Base-by-base conservation (phyloP, 2,113 vertebrate genomes). In the Varanus salvator region DNA sequence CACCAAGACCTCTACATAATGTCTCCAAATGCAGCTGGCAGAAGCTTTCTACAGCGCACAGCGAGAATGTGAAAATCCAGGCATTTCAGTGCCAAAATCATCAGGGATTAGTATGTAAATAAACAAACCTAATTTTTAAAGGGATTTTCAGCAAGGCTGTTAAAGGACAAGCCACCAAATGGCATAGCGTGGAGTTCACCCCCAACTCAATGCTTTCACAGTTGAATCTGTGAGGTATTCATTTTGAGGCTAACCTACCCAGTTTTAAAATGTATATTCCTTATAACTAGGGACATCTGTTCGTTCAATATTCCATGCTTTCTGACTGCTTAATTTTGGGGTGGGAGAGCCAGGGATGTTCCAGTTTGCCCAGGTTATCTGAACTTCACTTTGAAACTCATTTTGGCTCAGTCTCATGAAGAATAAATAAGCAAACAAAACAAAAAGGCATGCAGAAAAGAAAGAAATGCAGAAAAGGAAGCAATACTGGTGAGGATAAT, bases 1-100 rank as follows among this genome's bases (percentile, higher is more conserved):
- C 88, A 29, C 80, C 3, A 90, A 25, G 75, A 93, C 69, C 80
- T 89, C 92, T 54, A 54, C 15, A 54, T 88, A 57, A 89, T 6
- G 19, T 81, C 34, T 60, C 21, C 89, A 38, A 78, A 54, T 44
- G 83, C 6, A 91, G 77, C 52, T 86, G 1, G 3, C 90, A 2
- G 8, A 64, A 1, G 84, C 80, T 91, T 91, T 85, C 72, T 85
- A 83, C 78, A n/a, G 84, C 3, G 4, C 38, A 14, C 3, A 69
- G 25, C 0, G 17, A 2, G 31, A 34, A 34, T 69, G 87, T 92
- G 80, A 21, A 78, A 72, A 94, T 86, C 25, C 64, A 71, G 48
- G 0, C 84, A 14, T n/a, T 25, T 21, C 19, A 29, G 1, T 78
- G 74, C 72, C 50, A 69, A 84, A 48, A 87, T 57, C 48, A 78